These are phyloP conservation scores for Paragorgia papillata DNA, from an alignment of 92 coral and sea anemone species.

Conservation along the genomic window DNA sequence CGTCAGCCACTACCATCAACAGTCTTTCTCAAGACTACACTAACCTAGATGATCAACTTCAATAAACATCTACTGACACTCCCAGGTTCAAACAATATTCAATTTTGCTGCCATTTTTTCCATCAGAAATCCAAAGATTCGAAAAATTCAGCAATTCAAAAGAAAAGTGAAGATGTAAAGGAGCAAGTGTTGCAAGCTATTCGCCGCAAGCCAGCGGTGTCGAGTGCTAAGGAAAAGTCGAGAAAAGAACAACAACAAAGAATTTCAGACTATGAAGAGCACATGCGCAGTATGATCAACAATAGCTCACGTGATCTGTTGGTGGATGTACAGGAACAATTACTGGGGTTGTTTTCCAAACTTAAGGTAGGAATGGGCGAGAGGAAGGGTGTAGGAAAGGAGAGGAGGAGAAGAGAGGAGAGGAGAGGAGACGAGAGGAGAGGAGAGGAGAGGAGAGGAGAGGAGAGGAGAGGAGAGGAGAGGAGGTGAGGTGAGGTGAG, in stretches of 20 bases:
- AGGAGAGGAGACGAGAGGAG: no score
- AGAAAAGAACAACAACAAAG: conserved; percentile 70
- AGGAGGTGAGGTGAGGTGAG: no score
- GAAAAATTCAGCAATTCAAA: conserved; percentile 54
- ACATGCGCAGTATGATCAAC: conserved; percentile 42
- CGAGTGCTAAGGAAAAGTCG: conserved; percentile 41
- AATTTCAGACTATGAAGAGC: conserved; percentile 52
- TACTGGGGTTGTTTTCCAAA: conserved; percentile 78
- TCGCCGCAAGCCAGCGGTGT: conserved; percentile 59
- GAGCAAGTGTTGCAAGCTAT: conserved; percentile 80
- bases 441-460: no score
- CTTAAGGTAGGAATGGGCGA: conserved; percentile 76
- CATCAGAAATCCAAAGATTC: conserved; percentile 61
- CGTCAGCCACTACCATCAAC: no score
- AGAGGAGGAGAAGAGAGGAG: no score
- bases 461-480: no score
- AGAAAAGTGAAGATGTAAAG: conserved; percentile 73
- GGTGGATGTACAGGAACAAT: conserved; percentile 87
- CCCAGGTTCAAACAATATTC: no score
- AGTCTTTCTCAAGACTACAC: no score
- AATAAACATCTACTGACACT: no score
- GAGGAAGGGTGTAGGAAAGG: no score
- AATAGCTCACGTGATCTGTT: conserved; percentile 58
- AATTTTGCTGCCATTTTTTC: no score
- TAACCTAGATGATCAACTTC: no score